A percentile compares a stretch with the other conserved stretches of the same genome.
phyloP scores from a whole-genome alignment of 2,113 vertebrate genomes.

The Archocentrus centrarchus region DNA sequence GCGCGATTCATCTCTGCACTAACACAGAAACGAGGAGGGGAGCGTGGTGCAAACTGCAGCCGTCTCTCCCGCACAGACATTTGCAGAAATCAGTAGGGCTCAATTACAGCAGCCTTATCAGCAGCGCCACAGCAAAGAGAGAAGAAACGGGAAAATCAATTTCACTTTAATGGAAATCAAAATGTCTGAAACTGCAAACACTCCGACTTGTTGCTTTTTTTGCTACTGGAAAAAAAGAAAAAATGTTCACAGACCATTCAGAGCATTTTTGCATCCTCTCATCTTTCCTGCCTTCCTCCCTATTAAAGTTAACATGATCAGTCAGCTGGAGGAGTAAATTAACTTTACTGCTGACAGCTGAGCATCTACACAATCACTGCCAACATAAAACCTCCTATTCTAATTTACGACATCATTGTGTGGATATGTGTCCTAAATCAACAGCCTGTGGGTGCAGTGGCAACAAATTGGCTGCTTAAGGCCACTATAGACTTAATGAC shows the following conservation, averaged over 20 bases:
- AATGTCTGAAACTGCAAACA: not conserved
- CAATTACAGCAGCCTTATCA: not conserved
- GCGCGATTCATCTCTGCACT: not conserved
- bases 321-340: conserved; percentile 8
- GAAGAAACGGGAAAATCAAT: not conserved
- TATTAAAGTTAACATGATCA: conserved; percentile 3
- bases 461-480: not conserved
- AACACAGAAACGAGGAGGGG: not conserved
- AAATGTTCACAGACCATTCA: not conserved
- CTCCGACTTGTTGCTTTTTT: not conserved
- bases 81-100: not conserved
- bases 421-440: not conserved
- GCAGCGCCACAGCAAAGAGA: not conserved
- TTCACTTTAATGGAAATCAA: not conserved
- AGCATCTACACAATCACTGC: not conserved
- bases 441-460: not conserved
- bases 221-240: not conserved
- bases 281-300: not conserved
- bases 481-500: not conserved
- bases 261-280: not conserved
- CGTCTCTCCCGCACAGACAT: not conserved
- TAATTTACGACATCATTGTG: conserved; percentile 6
- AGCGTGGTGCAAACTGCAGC: not conserved
- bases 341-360: conserved; percentile 12
- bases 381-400: not conserved